Base-by-base conservation (phyloP, 2,888 invertebrate species). In the Athalia circularis region DNA sequence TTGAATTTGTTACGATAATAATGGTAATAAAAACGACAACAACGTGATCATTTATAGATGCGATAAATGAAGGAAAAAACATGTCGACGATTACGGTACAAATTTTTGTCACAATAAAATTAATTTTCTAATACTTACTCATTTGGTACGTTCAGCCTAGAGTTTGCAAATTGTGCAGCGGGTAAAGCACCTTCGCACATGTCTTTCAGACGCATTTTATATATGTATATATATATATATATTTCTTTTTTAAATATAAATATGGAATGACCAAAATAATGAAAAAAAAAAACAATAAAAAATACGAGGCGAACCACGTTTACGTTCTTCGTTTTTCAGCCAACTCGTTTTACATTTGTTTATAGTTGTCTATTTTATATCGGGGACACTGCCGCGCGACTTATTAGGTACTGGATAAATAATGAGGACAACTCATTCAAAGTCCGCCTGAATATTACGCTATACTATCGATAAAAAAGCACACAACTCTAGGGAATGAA, bases 131-230 rank as follows among this genome's bases (percentile, higher is more conserved):
- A 4, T 50, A 88, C 88, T 88, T 86, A 88, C 88, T 87, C 87
- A 77, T 87, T 87, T 48, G 82, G 85, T 67, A 82, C 86, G 78
- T 79, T 79, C 77, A 83, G 79, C 70, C 84, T 84, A 57, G 85
- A 82, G 80, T 82, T 84, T 70, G 80, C 79, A 65, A 85, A 83
- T 80, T 85, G 83, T 78, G 80, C 81, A 65, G 81, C 78, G 48
- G 81, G 72, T 57, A 82, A 80, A 78, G 74, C 82, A 74, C 83
- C 84, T 75, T 85, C 81, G 74, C 78, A 82, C 57, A 80, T 82
- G 79, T 84, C 82, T 83, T 86, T 85, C 72, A 86, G 83, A 84
- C 83, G 85, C 87, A 88, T 87, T 29, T 29, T 29, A 29, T 43
- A 4, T 54, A 11, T 11, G 3, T 54, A 0, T 54, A 54, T 62